phyloP scores from a whole-genome alignment of 1,140 invertebrate genomes.

The Oreohelix idahoensis region DNA sequence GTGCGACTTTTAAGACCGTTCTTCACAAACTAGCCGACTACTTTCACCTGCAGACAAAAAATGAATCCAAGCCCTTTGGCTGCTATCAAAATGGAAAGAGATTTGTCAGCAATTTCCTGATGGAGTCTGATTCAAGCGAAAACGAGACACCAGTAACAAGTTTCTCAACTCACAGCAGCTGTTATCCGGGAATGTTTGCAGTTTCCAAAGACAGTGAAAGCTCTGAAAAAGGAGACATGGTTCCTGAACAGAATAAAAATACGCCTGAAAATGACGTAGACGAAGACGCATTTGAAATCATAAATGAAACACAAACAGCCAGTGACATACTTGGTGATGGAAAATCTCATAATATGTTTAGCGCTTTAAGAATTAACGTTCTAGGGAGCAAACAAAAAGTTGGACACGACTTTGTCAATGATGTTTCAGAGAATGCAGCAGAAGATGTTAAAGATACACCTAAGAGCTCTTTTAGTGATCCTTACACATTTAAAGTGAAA shows the following conservation, averaged over 20 bases:
- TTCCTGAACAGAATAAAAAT: not conserved
- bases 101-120: not conserved
- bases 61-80: not conserved
- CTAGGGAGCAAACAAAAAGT: not conserved
- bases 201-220: not conserved
- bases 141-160: not conserved
- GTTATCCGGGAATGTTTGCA: not conserved
- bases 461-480: not conserved
- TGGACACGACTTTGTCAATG: not conserved
- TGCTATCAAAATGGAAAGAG: not conserved
- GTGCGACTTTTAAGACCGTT: not conserved
- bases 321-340: not conserved
- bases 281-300: not conserved
- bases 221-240: not conserved
- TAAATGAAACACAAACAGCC: not conserved
- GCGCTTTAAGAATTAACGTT: not conserved
- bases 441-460: no score
- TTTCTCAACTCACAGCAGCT: constrained; percentile 10
- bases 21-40: not conserved
- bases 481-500: not conserved
- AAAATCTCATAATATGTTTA: not conserved
- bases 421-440: not conserved
- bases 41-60: not conserved
- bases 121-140: not conserved
- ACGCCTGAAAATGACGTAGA: not conserved